Evolutionary conservation across 2,113 vertebrate genomes (phyloP).

Genomic region (Raja brachyura): DNA sequence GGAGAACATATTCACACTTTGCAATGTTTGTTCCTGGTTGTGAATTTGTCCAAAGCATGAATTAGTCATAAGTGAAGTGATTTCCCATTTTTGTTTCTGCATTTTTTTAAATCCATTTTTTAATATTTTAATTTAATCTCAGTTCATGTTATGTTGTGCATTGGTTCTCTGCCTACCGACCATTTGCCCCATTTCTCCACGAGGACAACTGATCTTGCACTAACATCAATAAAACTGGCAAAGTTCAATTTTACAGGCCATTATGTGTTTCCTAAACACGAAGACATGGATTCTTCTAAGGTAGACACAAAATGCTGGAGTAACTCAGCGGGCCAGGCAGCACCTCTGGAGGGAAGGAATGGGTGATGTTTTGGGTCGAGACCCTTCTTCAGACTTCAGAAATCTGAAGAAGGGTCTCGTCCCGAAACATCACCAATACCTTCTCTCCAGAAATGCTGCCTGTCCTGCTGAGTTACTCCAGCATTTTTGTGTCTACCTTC

Average conservation of each 20-base stretch:
- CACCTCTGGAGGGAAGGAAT: no score
- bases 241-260: background rate
- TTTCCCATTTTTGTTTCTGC: background rate
- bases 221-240: background rate
- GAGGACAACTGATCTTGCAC: background rate
- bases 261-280: background rate
- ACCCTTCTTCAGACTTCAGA: no score
- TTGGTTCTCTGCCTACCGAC: background rate
- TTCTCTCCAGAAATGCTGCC: no score
- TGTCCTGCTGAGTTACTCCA: no score
- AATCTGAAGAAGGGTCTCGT: no score
- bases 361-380: no score
- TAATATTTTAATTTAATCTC: background rate
- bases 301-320: no score
- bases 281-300: background rate
- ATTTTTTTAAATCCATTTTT: background rate
- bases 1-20: slow-evolving; percentile 1
- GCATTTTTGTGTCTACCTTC: no score
- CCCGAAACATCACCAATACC: no score
- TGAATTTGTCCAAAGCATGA: background rate
- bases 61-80: background rate
- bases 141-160: background rate
- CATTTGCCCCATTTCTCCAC: background rate
- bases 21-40: background rate
- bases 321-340: no score